Conservation (phyloP, 2,113 vertebrate species). For the Salvelinus namaycush region DNA sequence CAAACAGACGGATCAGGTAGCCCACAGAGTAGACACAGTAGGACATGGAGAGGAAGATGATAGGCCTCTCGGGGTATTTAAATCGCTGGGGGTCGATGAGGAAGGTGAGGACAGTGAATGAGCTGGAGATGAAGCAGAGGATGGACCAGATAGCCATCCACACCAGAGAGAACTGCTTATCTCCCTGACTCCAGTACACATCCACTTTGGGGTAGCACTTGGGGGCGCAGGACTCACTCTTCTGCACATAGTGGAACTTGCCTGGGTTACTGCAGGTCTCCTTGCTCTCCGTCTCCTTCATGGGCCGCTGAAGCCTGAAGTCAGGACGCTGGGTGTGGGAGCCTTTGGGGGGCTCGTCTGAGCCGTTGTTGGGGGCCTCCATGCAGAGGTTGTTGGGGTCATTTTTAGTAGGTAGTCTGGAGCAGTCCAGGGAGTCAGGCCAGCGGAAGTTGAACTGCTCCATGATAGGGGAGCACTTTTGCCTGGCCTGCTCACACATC, state of each 20-base stretch:
- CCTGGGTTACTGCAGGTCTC: conserved; percentile 83
- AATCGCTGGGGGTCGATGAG: conserved; percentile 93
- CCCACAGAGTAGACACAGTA: conserved; percentile 96
- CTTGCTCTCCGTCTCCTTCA: conserved; percentile 75
- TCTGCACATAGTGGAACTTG: conserved; percentile 96
- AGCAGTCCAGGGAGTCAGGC: conserved; percentile 94
- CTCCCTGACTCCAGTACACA: conserved; percentile 93
- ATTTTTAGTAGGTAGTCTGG: conserved; percentile 91
- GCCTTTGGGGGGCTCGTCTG: conserved; percentile 83
- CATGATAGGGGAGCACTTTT: conserved; percentile 92
- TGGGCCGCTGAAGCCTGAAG: conserved; percentile 82
- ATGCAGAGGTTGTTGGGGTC: conserved; percentile 97
- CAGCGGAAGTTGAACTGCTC: conserved; percentile 93
- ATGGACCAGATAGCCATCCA: conserved; percentile 96
- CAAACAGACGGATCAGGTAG: conserved; percentile 93
- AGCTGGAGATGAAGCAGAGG: conserved; percentile 93
- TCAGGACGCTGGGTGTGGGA: conserved; percentile 87
- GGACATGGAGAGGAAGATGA: conserved; percentile 98
- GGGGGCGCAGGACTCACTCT: conserved; percentile 91
- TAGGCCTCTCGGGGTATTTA: conserved; percentile 95
- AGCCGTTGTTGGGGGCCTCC: conserved; percentile 94
- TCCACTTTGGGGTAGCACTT: conserved; percentile 89
- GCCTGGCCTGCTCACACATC: conserved; percentile 95
- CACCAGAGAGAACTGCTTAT: conserved; percentile 90
- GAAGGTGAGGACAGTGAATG: conserved; percentile 97